Evolutionary conservation across 1,140 invertebrate genomes (phyloP), one percentile per base, ranked within the genome.

Genomic region (Cydia strobilella): DNA sequence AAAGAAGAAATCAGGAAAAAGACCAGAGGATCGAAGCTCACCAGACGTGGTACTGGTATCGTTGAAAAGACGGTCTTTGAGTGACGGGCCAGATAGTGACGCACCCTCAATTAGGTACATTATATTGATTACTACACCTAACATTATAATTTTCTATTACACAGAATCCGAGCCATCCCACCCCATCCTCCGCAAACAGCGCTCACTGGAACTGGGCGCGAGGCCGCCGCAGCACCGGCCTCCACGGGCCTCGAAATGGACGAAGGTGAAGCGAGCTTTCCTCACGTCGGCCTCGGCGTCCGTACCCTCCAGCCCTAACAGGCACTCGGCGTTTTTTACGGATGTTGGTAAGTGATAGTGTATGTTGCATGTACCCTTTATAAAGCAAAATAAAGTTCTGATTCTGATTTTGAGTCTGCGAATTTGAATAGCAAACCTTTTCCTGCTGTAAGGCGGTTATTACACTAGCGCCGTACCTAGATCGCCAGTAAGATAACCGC

Each of bases 211-310:
- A 74, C 84, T 90, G 3, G 88, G 88, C 15, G 86, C 86, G 6
- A 73, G 85, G n/a, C 82, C 86, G 15, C 79, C 80, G 0, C 87
- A 85, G 79, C 85, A 86, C 74, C 77, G 89, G 15, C 81, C 86
- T n/a, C 82, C 83, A 20, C 77, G 87, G 4, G 90, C 93, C 72
- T 93, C 91, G 66, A 96, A 96, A 84, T 96, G 96, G 96, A 95
- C 94, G 65, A 95, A 95, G 84, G 95, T 96, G 20, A 96, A 96
- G 84, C 93, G 95, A 76, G 96, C 95, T 7, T 96, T 96, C 82
- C 90, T 96, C 13, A 95, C 95, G 0, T 94, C 94, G 6, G 91
- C 94, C 0, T 93, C 90, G 4, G 93, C 94, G 2, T 96, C 95
- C 2, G 95, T 95, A 5, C 96, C 96, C 1, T 95, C 95, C 18